Evolutionary conservation across 2,113 vertebrate genomes (phyloP).

Genomic region (Microcebus jonahi): DNA sequence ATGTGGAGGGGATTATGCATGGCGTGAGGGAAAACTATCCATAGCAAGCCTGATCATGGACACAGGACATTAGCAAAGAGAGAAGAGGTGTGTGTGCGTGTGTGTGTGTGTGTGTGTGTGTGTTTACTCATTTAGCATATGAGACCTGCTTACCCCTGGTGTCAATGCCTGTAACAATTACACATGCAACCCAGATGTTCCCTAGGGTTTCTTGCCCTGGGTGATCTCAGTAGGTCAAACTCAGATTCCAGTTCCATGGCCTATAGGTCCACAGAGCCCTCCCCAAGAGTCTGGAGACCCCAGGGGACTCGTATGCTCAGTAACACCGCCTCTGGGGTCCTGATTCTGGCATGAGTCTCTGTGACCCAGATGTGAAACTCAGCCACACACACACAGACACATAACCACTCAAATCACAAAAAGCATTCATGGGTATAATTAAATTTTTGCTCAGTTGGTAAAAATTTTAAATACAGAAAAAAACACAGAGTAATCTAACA

Average conservation of each 20-base stretch:
- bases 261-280: not conserved
- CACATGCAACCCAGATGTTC: not conserved
- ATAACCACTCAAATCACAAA: conserved; percentile 64
- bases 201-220: not conserved
- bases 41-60: not conserved
- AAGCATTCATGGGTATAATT: conserved; percentile 74
- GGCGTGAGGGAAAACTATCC: not conserved
- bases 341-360: conserved; percentile 48
- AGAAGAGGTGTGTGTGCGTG: not conserved
- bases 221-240: not conserved
- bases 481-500: conserved; percentile 50
- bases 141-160: not conserved
- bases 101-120: no score
- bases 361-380: conserved; percentile 66
- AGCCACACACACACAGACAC: conserved; percentile 50
- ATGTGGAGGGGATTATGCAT: not conserved
- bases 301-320: not conserved
- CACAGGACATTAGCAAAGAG: not conserved
- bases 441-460: conserved; percentile 66
- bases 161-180: conserved; percentile 10
- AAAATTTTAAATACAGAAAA: conserved; percentile 72
- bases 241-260: not conserved
- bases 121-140: conserved; percentile 9
- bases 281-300: not conserved
- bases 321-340: not conserved